Evolutionary conservation across 2,113 vertebrate genomes (phyloP), one percentile per base, ranked within the genome.

Genomic region (Emberiza fucata): DNA sequence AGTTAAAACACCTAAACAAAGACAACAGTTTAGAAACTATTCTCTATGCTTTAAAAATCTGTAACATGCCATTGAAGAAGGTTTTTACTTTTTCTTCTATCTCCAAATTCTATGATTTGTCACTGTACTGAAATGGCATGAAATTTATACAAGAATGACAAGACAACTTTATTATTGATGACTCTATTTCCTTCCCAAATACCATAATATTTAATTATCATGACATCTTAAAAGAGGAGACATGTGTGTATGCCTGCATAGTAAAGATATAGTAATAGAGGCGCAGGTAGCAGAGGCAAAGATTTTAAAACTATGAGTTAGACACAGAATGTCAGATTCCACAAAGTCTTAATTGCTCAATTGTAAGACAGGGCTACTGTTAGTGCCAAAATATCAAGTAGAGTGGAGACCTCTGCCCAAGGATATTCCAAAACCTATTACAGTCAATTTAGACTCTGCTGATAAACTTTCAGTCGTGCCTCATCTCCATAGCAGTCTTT

Each of bases 1-100:
- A 54, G 12, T 96, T 91, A 90, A 96, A 95, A 96, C 9, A 86
- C 83, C 50, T 90, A 86, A 96, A 88, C 8, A 79, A 60, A 89
- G 27, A 73, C 24, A 94, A 35, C 9, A 59, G 6, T 44, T 94
- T 27, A 77, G 54, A 88, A 70, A 72, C 8, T 54, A 47, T 10
- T 56, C 9, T 77, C 5, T 48, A 13, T 37, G 50, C 14, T 90
- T 50, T 33, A 69, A 31, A 82, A 82, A 48, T 57, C 28, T 78
- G 8, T 66, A 37, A 31, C 2, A 31, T 25, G 5, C 5, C 21
- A 28, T 35, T 61, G 9, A 8, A 81, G 44, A 68, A 71, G 1
- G 4, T 61, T 91, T 73, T 23, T 54, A 40, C 3, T 40, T 72
- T 89, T 85, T 72, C 3, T 21, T 70, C 39, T 81, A 12, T 5